A percentile compares a stretch with the other conserved stretches of the same genome.
Evolutionary conservation across 2,888 invertebrate species (phyloP).

Genomic region (Ephialtes manifestator): DNA sequence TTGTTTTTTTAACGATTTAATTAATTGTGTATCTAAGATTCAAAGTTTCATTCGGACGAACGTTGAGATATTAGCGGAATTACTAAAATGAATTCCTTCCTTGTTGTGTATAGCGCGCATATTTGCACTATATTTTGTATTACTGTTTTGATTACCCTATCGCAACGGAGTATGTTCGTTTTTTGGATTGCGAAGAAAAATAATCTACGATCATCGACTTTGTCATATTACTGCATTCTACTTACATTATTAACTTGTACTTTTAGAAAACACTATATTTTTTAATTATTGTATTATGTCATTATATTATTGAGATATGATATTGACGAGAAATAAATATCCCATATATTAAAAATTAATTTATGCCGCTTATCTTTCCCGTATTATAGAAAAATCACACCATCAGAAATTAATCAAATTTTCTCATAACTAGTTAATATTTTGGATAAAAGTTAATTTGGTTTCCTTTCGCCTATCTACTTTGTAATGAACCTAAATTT

Average conservation of each 20-base stretch:
- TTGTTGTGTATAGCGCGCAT: conserved; percentile 82
- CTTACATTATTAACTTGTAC: conserved; percentile 81
- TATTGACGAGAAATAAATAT: conserved; percentile 83
- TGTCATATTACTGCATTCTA: conserved; percentile 78
- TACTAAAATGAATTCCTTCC: conserved; percentile 74
- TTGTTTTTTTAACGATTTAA: conserved; percentile 71
- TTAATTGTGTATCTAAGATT: conserved; percentile 70
- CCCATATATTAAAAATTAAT: conserved; percentile 66
- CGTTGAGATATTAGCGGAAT: conserved; percentile 63
- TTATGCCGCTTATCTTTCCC: neutral
- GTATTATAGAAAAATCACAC: no score
- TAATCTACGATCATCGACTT: conserved; percentile 75
- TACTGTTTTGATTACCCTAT: conserved; percentile 80
- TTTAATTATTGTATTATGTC: conserved; percentile 84
- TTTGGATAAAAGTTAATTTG: no score
- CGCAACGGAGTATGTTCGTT: conserved; percentile 70
- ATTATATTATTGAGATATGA: conserved; percentile 81
- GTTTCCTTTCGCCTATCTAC: no score
- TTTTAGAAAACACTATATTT: conserved; percentile 84
- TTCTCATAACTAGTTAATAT: no score
- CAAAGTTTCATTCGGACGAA: conserved; percentile 52
- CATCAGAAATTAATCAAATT: no score
- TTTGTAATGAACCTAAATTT: no score
- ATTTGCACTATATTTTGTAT: conserved; percentile 84
- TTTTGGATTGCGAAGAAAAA: conserved; percentile 55